Conservation (phyloP, 2,113 vertebrate species). For the Tetrao urogallus region DNA sequence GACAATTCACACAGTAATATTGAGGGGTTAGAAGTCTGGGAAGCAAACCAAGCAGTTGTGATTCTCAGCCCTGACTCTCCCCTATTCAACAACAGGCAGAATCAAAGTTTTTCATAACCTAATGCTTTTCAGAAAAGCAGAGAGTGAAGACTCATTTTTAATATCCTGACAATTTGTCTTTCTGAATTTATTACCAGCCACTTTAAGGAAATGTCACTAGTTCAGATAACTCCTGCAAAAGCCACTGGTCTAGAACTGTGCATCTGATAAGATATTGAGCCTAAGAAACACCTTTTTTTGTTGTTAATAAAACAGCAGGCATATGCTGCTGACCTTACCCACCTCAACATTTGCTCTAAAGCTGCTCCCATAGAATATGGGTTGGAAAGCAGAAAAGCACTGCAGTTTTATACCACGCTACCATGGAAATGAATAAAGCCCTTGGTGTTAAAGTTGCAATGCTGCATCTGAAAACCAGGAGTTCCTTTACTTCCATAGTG, state of each 20-base stretch:
- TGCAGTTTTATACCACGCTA: background rate
- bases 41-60: background rate
- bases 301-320: background rate
- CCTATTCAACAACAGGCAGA: background rate
- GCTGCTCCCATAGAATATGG: background rate
- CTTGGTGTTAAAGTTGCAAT: background rate
- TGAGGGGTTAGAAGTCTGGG: background rate
- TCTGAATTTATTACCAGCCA: background rate
- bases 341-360: conserved; percentile 9
- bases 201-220: background rate
- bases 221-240: background rate
- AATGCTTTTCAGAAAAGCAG: background rate
- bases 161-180: background rate
- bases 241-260: background rate
- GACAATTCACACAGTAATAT: background rate
- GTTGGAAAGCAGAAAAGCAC: background rate
- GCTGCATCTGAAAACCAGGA: background rate
- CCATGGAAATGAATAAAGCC: background rate
- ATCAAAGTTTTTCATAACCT: background rate
- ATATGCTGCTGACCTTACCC: background rate
- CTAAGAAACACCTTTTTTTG: background rate
- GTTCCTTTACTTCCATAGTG: background rate
- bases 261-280: background rate
- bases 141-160: background rate
- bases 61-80: background rate